These are phyloP conservation scores for Epizoanthus ramosus DNA, from an alignment of 92 coral and sea anemone species.

Conservation along the genomic window DNA sequence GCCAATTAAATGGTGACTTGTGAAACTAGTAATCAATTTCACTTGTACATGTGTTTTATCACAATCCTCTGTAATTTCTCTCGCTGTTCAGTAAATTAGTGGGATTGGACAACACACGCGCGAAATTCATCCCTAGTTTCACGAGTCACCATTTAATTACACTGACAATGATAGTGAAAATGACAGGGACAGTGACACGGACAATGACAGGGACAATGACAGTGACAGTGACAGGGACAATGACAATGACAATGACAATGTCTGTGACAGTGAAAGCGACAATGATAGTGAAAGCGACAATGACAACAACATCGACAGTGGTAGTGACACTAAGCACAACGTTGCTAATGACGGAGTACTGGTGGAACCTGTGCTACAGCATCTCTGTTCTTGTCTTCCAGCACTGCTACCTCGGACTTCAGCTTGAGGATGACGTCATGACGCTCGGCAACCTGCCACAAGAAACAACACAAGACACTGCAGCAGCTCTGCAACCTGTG, in stretches of 20 bases:
- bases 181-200: neutral
- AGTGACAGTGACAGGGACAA: too few species aligned
- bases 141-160: too few species aligned
- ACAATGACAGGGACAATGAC: neutral
- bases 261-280: too few species aligned
- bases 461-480: neutral
- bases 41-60: too few species aligned
- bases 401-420: constrained; percentile 72
- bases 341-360: neutral
- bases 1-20: too few species aligned
- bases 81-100: too few species aligned
- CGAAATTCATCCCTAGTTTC: too few species aligned
- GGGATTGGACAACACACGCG: too few species aligned
- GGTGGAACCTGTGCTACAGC: constrained; percentile 86
- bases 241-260: too few species aligned
- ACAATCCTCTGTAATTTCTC: too few species aligned
- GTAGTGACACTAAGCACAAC: neutral
- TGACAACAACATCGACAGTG: neutral
- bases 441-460: constrained; percentile 89
- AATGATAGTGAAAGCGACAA: neutral
- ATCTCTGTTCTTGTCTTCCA: constrained; percentile 79
- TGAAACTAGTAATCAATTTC: too few species aligned
- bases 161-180: too few species aligned
- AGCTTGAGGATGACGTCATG: constrained; percentile 88
- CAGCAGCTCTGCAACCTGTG: neutral